Conservation (phyloP, 2,797 vertebrate species). For the Epinephelus malabaricus region DNA sequence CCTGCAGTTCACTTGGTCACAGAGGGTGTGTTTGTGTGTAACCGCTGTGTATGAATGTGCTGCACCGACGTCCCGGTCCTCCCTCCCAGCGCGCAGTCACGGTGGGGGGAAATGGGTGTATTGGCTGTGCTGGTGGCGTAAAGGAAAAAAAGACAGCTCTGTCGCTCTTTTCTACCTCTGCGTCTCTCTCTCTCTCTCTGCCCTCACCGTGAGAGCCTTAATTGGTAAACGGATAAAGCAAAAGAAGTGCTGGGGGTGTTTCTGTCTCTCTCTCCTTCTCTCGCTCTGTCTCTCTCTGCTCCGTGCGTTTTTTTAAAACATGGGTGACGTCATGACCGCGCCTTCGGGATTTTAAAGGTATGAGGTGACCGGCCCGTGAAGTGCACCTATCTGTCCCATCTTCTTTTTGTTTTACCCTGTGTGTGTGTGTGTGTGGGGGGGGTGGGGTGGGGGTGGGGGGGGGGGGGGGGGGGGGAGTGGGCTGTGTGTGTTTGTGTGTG, state of each 20-base stretch:
- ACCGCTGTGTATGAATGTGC: conserved; percentile 27
- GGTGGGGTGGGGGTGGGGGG: too few relatives aligned
- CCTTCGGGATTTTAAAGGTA: conserved; percentile 85
- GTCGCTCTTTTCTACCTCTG: conserved; percentile 74
- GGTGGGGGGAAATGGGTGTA: conserved; percentile 68
- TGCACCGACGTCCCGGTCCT: conserved; percentile 66
- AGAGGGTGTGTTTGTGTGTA: conserved; percentile 36
- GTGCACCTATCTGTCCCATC: conserved; percentile 30
- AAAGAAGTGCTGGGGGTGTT: conserved; percentile 76
- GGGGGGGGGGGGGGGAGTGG: too few relatives aligned
- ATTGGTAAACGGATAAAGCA: conserved; percentile 89
- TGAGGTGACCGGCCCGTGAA: conserved; percentile 80
- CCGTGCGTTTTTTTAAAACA: conserved; percentile 37
- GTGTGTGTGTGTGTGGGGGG: not conserved
- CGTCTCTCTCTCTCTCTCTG: conserved; percentile 39
- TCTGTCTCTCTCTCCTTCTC: conserved; percentile 10
- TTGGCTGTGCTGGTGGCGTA: conserved; percentile 50
- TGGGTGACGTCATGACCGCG: conserved; percentile 86
- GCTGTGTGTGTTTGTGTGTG: not conserved
- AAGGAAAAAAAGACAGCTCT: conserved; percentile 70
- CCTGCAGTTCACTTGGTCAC: conserved; percentile 42
- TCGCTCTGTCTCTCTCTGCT: conserved; percentile 17
- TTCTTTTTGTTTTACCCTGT: conserved; percentile 7
- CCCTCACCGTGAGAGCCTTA: conserved; percentile 85
- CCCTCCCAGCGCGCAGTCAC: conserved; percentile 78